Conservation (phyloP, 2,113 vertebrate genomes). For the Aleadryas rufinucha region DNA sequence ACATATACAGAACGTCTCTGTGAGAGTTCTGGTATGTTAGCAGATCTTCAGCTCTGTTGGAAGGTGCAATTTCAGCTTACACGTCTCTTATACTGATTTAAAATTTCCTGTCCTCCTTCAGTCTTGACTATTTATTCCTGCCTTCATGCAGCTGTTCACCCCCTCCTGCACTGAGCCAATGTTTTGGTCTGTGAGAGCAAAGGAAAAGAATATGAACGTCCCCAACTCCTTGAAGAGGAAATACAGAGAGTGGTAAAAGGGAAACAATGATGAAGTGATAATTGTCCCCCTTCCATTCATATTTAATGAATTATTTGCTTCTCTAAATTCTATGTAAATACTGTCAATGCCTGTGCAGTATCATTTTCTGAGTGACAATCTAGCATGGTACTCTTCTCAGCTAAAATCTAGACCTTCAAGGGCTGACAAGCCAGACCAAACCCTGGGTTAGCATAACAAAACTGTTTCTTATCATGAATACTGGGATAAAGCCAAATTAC, state of each 20-base stretch:
- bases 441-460: not conserved
- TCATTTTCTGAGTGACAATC: not conserved
- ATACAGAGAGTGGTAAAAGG: not conserved
- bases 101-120: not conserved
- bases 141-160: not conserved
- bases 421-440: not conserved
- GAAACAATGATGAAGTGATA: not conserved
- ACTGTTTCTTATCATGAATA: not conserved
- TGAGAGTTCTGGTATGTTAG: fast-evolving
- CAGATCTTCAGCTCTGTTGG: not conserved
- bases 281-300: not conserved
- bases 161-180: fast-evolving
- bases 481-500: not conserved
- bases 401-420: not conserved
- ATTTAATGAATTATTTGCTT: not conserved
- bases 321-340: not conserved
- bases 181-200: not conserved
- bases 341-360: not conserved
- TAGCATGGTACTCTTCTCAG: not conserved
- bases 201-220: not conserved
- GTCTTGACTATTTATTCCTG: not conserved
- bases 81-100: not conserved
- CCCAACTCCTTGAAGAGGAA: not conserved
- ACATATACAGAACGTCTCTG: not conserved
- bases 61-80: not conserved